Percentiles rank a stretch among this genome's conserved stretches.
Conservation (phyloP, 2,797 vertebrate species). For the Phrynocephalus vlangalii region DNA sequence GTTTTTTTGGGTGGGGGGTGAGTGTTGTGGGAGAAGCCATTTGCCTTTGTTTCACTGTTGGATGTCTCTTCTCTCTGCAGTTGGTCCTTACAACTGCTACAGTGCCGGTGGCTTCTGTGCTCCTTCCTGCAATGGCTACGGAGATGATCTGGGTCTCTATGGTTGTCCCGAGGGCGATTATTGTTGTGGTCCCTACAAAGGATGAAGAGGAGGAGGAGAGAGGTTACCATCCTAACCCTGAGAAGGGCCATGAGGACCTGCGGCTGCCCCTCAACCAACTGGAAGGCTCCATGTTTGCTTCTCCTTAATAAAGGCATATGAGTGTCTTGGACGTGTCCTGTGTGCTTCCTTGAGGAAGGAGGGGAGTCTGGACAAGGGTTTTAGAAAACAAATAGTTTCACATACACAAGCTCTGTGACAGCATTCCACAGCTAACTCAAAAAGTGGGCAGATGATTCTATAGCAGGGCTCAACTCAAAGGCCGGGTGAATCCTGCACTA, state of each 20-base stretch:
- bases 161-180: accelerated
- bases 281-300: not conserved
- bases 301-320: not conserved
- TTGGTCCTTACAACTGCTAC: not conserved
- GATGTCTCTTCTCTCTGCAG: not conserved
- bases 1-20: too few species aligned
- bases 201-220: not conserved
- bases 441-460: too few species aligned
- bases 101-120: accelerated
- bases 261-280: not conserved
- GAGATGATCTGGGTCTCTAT: accelerated
- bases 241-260: not conserved
- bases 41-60: not conserved
- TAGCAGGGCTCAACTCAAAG: too few species aligned
- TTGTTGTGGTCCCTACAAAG: not conserved
- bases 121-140: accelerated
- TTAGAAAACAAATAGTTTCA: too few species aligned
- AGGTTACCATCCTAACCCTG: not conserved
- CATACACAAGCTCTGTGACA: too few species aligned
- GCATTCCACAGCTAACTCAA: too few species aligned
- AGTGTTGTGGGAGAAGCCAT: not conserved
- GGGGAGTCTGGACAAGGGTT: too few species aligned
- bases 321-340: not conserved
- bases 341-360: not conserved
- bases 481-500: too few species aligned